Evolutionary conservation across 2,113 vertebrate species (phyloP).

Genomic region (Oostethus manadensis): DNA sequence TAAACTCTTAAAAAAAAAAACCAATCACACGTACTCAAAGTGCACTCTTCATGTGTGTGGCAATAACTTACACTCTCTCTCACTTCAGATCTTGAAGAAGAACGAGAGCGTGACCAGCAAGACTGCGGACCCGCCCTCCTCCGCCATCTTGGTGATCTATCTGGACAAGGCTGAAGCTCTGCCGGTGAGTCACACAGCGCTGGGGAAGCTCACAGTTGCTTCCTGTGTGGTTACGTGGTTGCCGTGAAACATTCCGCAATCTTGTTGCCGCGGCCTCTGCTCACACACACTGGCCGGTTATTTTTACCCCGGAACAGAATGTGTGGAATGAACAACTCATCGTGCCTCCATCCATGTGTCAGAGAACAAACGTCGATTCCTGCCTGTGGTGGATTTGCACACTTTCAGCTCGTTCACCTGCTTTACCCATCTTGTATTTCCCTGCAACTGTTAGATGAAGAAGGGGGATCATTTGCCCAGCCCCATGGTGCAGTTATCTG

Average conservation of each 20-base stretch:
- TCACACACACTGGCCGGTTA: background rate
- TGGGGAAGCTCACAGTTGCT: conserved; percentile 17
- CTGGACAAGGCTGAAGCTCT: conserved; percentile 87
- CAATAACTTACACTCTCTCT: background rate
- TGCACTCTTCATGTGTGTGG: background rate
- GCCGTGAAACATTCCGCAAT: conserved; percentile 30
- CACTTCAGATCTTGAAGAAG: conserved; percentile 75
- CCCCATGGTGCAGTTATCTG: conserved; percentile 83
- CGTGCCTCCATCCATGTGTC: conserved; percentile 32
- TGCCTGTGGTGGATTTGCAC: conserved; percentile 20
- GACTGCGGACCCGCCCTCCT: conserved; percentile 77
- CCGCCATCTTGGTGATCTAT: conserved; percentile 85
- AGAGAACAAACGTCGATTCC: background rate
- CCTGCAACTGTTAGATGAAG: conserved; percentile 74
- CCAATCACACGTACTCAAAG: too few species aligned
- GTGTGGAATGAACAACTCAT: background rate
- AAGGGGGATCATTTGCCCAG: conserved; percentile 84
- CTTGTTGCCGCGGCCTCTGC: conserved; percentile 14
- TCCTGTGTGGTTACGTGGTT: conserved; percentile 48
- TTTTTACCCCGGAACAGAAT: background rate
- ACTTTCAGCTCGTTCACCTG: conserved; percentile 6
- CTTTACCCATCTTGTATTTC: conserved; percentile 12
- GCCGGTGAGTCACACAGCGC: conserved; percentile 69
- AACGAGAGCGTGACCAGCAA: conserved; percentile 70
- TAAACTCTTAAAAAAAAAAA: too few species aligned